phyloP scores from a whole-genome alignment of 1,140 invertebrate species.

The Holcopasites calliopsidis region DNA sequence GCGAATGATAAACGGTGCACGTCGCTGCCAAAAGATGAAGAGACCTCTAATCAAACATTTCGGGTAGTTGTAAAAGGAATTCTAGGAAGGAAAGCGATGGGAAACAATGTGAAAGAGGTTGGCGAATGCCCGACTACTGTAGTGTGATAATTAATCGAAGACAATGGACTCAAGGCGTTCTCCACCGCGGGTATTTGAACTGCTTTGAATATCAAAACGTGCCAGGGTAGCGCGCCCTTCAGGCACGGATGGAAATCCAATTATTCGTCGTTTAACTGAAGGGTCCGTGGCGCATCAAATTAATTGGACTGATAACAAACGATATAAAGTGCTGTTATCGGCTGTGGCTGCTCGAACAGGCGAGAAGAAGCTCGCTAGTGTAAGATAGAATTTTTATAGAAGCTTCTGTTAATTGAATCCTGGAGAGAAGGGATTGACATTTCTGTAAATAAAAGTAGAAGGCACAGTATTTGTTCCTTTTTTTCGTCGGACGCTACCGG shows the following conservation, averaged over 20 bases:
- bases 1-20: too few species aligned
- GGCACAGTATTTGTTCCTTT: too few species aligned
- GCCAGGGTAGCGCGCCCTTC: neutral
- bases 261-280: conserved; percentile 2
- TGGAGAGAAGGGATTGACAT: too few species aligned
- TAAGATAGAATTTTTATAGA: too few species aligned
- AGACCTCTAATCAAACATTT: too few species aligned
- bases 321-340: neutral
- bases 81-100: too few species aligned
- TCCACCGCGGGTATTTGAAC: neutral
- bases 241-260: neutral
- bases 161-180: neutral
- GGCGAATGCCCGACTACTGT: neutral
- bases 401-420: too few species aligned
- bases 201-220: conserved; percentile 19
- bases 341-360: neutral
- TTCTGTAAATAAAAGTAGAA: too few species aligned
- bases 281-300: neutral
- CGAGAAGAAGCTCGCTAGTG: neutral
- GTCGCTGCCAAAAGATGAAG: too few species aligned
- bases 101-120: too few species aligned
- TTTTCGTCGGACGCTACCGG: too few species aligned
- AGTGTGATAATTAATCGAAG: conserved; percentile 4
- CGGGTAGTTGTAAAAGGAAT: too few species aligned
- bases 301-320: conserved; percentile 10